Evolutionary conservation across 2,797 vertebrate species (phyloP).

Genomic region (Prionace glauca): DNA sequence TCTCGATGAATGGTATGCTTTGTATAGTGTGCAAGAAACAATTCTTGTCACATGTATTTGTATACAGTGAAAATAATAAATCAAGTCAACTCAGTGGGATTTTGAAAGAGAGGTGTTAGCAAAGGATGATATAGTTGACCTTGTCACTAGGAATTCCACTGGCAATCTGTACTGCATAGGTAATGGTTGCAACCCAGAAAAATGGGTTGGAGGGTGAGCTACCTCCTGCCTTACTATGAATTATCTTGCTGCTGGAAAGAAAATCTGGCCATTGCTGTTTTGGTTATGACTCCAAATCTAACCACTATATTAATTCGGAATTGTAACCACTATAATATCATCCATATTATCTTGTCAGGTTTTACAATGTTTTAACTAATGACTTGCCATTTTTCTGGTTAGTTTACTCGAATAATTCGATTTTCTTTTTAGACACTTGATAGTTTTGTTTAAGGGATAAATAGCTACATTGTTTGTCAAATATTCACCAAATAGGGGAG

Average conservation of each 20-base stretch:
- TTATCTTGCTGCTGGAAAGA: background rate
- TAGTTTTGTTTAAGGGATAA: too few species aligned
- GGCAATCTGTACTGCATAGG: background rate
- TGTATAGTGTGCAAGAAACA: too few species aligned
- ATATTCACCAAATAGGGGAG: background rate
- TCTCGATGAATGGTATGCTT: too few species aligned
- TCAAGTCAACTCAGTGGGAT: too few species aligned
- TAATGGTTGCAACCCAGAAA: background rate
- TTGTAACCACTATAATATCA: background rate
- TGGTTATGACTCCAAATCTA: too few species aligned
- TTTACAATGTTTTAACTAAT: too few species aligned
- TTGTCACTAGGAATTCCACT: background rate
- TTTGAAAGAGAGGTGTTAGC: too few species aligned
- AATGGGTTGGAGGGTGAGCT: background rate
- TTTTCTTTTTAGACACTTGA: background rate
- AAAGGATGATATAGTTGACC: too few species aligned
- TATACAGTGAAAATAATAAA: too few species aligned
- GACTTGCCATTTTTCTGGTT: background rate
- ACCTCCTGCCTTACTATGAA: background rate
- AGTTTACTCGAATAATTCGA: background rate
- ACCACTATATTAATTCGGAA: background rate
- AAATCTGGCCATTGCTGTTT: background rate
- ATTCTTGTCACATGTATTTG: too few species aligned
- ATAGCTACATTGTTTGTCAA: background rate
- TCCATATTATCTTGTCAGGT: background rate